Evolutionary conservation across 1,140 invertebrate genomes (phyloP), one percentile per base, ranked within the genome.

Genomic region (Diorhabda carinulata): DNA sequence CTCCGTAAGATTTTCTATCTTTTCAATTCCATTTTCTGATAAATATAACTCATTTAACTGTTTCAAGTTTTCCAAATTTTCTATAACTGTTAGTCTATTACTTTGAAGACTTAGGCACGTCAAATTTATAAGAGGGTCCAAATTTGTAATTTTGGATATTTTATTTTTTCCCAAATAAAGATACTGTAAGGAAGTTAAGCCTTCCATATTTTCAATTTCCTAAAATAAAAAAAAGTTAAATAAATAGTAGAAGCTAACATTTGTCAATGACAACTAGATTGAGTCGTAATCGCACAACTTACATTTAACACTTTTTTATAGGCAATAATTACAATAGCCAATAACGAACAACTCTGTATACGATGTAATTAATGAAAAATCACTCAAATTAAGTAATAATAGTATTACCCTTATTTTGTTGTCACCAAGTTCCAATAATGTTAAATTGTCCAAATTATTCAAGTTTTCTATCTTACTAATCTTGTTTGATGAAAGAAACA

Each of bases 81-180:
- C 94, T 69, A 99, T 92, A 77, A 91, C 91, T 0, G 86, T 86
- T 62, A 99, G 84, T 9, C 96, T 88, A 84, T 99, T 99, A 72
- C 89, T 91, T 84, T 97, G 96, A 41, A 98, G 77, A 80, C 96
- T 97, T 3, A 99, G 81, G 68, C 95, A 87, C 71, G 89, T 88
- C 43, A 99, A 83, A 68, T 91, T 89, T 4, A 83, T 83, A 25
- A 99, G 82, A n/a, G 84, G 84, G 58, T 91, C 90, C 8, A 99
- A 80, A 79, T 97, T 95, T 79, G 96, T 85, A 58, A 99, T 91
- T 83, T 92, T 92, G 0, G 85, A 84, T 66, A 99, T 96, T 87
- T 98, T 99, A 81, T 99, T 99, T 81, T 98, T 99, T 0, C 97
- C 97, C 61, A 99, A 81, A 81, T 91, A 97, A 2, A 98, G 81